These are phyloP conservation scores for Megalurothrips usitatus DNA, from an alignment of 2,888 invertebrate genomes.

Conservation along the genomic window DNA sequence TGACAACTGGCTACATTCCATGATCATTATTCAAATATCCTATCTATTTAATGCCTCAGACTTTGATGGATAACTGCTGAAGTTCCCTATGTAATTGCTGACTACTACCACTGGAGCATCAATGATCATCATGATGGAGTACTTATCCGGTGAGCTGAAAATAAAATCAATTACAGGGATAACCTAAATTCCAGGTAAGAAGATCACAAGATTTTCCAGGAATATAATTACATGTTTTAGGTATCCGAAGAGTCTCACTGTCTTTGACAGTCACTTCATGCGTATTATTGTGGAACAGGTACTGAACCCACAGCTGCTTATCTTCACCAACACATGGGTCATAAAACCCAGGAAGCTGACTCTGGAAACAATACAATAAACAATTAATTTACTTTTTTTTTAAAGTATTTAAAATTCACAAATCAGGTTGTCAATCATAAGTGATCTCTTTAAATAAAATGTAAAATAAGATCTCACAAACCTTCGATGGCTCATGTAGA, in stretches of 20 bases:
- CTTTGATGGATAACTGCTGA: not conserved
- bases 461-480: conserved; percentile 44
- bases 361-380: conserved; percentile 54
- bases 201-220: conserved; percentile 19
- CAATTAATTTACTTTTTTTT: not conserved
- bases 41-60: not conserved
- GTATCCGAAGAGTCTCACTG: conserved; percentile 72
- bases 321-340: conserved; percentile 93
- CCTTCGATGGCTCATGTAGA: conserved; percentile 81
- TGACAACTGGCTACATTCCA: not conserved
- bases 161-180: conserved; percentile 8
- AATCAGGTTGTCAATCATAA: not conserved
- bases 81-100: not conserved
- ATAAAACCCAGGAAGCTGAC: conserved; percentile 92
- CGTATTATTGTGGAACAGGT: conserved; percentile 73
- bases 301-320: conserved; percentile 80
- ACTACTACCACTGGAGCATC: not conserved
- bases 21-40: not conserved
- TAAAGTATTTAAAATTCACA: not conserved
- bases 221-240: conserved; percentile 59
- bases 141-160: conserved; percentile 47
- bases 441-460: not conserved
- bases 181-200: conserved; percentile 30
- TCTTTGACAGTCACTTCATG: conserved; percentile 77
- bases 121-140: conserved; percentile 45